Evolutionary conservation across 2,888 invertebrate species (phyloP), one percentile per base, ranked within the genome.

Genomic region (Lamproptera curius): DNA sequence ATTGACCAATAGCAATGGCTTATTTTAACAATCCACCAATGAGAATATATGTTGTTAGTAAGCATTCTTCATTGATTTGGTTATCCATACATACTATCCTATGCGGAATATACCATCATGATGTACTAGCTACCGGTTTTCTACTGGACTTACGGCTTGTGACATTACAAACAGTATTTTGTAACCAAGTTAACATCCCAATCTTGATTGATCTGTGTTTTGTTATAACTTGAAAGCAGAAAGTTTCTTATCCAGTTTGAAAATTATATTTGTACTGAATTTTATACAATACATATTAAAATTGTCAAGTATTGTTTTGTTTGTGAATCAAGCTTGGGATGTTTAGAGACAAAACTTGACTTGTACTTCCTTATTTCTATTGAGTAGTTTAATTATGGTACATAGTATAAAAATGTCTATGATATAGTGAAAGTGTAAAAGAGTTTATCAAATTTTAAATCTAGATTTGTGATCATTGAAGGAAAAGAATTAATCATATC

Each of bases 281-380:
- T 38, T 45, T 23, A 33, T 20, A 39, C 37, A 3, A 33, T 11
- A 23, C 15, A 14, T 9, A 9, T n/a, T 16, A 20, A 13, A 42
- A 9, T 34, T 8, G 16, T 14, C 4, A 6, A 1, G 16, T 33
- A 31, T 26, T 16, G 10, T 35, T 4, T 34, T 13, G 17, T 13
- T 20, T 28, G 14, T 37, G 31, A 4, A 43, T 48, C 48, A 48
- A 48, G 38, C 34, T 49, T 44, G 40, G 10, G 39, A 44, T 44
- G 40, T 44, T n/a, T 10, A 13, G 44, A 35, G 34, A 37, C 3
- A 20, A n/a, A 38, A 43, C 34, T 34, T 34, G 34, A 33, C 35
- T 23, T 10, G 16, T 36, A 20, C 39, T 43, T 49, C 49, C 35
- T 40, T 49, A 49, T 49, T 49, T 49, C 49, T 49, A 49, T 49